A percentile compares a stretch with the other conserved stretches of the same genome.
Evolutionary conservation across 2,113 vertebrate species (phyloP).

Genomic region (Alethe diademata): DNA sequence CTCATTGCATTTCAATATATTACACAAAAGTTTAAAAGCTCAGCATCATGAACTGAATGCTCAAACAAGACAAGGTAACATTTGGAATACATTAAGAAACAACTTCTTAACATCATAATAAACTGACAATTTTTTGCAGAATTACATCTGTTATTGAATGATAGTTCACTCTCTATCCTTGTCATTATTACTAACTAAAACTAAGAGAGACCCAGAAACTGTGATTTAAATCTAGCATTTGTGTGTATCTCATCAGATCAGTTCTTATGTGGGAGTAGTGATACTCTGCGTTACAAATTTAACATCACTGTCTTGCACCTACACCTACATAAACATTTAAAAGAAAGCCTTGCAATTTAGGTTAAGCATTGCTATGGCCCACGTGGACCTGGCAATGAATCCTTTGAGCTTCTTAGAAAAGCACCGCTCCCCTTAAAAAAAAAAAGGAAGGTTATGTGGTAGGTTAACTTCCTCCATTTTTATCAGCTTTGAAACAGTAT

Average conservation of each 20-base stretch:
- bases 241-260: slow-evolving; percentile 14
- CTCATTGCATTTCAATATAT: background rate
- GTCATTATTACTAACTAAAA: background rate
- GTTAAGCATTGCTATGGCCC: background rate
- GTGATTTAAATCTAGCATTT: slow-evolving; percentile 60
- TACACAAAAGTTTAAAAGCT: background rate
- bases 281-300: background rate
- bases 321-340: slow-evolving; percentile 24
- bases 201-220: slow-evolving; percentile 26
- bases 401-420: slow-evolving; percentile 32
- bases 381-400: background rate
- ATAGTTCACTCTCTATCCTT: background rate
- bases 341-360: slow-evolving; percentile 13
- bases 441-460: slow-evolving; percentile 15
- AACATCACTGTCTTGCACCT: slow-evolving; percentile 52
- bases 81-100: background rate
- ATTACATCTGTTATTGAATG: background rate
- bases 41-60: background rate
- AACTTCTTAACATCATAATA: background rate
- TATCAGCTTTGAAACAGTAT: slow-evolving; percentile 20
- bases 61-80: background rate
- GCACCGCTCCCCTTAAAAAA: background rate
- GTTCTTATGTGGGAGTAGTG: slow-evolving; percentile 49
- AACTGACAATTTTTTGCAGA: background rate
- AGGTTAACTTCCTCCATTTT: slow-evolving; percentile 42